Conservation (phyloP, 2,113 vertebrate genomes). For the Rhineura floridana region DNA sequence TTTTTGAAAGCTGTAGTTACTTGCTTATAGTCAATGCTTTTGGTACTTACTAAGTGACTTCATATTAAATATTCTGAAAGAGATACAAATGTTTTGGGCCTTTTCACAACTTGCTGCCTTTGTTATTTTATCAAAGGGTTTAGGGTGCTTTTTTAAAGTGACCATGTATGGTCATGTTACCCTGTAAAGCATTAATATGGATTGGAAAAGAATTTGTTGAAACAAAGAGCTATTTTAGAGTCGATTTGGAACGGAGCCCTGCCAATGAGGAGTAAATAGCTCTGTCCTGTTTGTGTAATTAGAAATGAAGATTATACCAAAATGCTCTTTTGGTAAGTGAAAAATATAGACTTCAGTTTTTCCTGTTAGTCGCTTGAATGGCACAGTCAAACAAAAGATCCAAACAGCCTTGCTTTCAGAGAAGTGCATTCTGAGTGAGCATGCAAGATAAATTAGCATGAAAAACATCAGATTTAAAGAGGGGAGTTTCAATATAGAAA, state of each 20-base stretch:
- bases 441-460: neutral
- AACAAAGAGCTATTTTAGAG: conserved; percentile 74
- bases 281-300: conserved; percentile 49
- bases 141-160: conserved; percentile 57
- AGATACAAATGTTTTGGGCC: conserved; percentile 45
- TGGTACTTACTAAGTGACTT: conserved; percentile 54
- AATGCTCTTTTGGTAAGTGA: conserved; percentile 72
- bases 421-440: neutral
- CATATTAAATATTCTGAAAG: conserved; percentile 60
- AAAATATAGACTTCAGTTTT: conserved; percentile 54
- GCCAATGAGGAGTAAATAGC: conserved; percentile 56
- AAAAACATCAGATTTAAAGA: conserved; percentile 15
- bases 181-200: conserved; percentile 66
- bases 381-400: conserved; percentile 35
- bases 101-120: conserved; percentile 62
- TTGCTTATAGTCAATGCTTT: conserved; percentile 41
- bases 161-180: conserved; percentile 70
- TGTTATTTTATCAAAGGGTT: conserved; percentile 68
- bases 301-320: conserved; percentile 63
- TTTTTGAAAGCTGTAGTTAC: conserved; percentile 39
- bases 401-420: neutral
- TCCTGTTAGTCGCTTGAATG: conserved; percentile 18
- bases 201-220: conserved; percentile 74
- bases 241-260: conserved; percentile 66
- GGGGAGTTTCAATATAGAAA: neutral